These are phyloP conservation scores for Rhynchotus rufescens DNA, from an alignment of 2,797 vertebrate species.

Conservation along the genomic window DNA sequence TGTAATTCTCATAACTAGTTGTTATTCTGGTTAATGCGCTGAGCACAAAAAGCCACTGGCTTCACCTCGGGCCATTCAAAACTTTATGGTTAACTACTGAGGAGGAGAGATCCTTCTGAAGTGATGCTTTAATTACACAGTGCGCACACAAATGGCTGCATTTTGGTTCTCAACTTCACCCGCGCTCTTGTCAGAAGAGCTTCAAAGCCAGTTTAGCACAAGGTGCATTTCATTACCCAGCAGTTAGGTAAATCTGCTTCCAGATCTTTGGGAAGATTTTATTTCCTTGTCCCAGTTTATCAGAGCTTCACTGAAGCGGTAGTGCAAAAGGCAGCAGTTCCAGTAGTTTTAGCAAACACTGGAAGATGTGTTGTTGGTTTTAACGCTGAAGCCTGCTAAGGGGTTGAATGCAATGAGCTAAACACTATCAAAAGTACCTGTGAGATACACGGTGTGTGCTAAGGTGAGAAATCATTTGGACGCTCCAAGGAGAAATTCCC, in stretches of 20 bases:
- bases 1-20: neutral
- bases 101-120: neutral
- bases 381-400: neutral
- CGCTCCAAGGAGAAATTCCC: neutral
- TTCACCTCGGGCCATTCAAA: neutral
- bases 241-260: neutral
- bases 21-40: neutral
- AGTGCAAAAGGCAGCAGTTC: neutral
- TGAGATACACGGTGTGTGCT: neutral
- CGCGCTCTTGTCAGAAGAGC: neutral
- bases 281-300: neutral
- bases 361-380: neutral
- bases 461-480: neutral
- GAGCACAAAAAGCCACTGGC: neutral
- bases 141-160: accelerated
- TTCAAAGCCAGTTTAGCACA: neutral
- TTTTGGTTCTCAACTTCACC: neutral
- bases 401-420: neutral
- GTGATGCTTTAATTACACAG: neutral
- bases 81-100: neutral
- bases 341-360: neutral
- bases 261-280: neutral
- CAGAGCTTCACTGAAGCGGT: neutral
- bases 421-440: neutral
- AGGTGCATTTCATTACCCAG: neutral